These are phyloP conservation scores for Eupithecia insigniata DNA, from an alignment of 2,888 invertebrate species.

Conservation along the genomic window DNA sequence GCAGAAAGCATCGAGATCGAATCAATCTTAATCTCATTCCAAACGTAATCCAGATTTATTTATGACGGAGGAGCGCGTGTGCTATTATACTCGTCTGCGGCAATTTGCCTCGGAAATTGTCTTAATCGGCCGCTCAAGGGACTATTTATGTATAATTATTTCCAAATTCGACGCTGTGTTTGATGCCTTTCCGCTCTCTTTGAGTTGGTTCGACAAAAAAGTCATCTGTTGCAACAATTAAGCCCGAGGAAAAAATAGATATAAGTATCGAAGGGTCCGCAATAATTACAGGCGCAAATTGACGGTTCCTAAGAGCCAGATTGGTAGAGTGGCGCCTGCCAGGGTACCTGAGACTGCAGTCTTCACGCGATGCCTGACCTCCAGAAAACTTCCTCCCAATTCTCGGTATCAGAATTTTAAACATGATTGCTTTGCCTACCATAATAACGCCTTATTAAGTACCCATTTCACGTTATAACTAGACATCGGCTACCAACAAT, in stretches of 20 bases:
- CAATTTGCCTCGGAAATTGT: slow-evolving; percentile 85
- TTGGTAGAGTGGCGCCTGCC: slow-evolving; percentile 76
- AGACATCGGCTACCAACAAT: slow-evolving; percentile 51
- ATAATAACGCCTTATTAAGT: slow-evolving; percentile 46
- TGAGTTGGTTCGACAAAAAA: slow-evolving; percentile 84
- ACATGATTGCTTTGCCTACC: slow-evolving; percentile 40
- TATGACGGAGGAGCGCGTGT: slow-evolving; percentile 80
- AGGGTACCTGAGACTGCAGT: slow-evolving; percentile 64
- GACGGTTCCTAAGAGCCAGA: slow-evolving; percentile 79
- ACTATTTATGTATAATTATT: slow-evolving; percentile 85
- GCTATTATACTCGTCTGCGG: slow-evolving; percentile 84
- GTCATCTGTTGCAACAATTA: slow-evolving; percentile 85
- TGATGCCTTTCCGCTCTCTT: slow-evolving; percentile 85
- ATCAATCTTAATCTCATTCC: slow-evolving; percentile 84
- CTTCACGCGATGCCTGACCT: slow-evolving; percentile 67
- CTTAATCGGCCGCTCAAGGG: slow-evolving; percentile 85
- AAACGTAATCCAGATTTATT: slow-evolving; percentile 85
- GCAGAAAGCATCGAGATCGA: slow-evolving; percentile 82
- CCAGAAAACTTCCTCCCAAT: slow-evolving; percentile 47
- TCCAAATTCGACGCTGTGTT: slow-evolving; percentile 84
- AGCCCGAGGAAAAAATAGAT: slow-evolving; percentile 79
- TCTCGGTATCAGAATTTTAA: slow-evolving; percentile 42
- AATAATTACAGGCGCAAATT: slow-evolving; percentile 84
- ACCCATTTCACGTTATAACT: slow-evolving; percentile 48
- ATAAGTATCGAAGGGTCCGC: slow-evolving; percentile 84